phyloP scores from a whole-genome alignment of 2,797 vertebrate species.

The Brotula barbata region DNA sequence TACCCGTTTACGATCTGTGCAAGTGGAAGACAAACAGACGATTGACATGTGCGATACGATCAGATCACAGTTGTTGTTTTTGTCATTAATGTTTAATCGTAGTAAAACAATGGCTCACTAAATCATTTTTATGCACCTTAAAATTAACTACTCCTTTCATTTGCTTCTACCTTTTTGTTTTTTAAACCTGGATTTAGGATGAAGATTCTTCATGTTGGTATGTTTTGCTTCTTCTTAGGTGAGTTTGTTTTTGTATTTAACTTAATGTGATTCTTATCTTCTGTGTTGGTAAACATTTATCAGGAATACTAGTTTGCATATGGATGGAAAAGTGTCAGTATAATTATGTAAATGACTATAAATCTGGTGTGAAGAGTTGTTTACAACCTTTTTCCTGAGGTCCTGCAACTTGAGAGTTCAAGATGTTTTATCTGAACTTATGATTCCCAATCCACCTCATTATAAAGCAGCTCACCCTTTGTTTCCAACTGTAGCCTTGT shows the following conservation, averaged over 20 bases:
- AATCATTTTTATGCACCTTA: neutral
- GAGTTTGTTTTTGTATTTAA: conserved; percentile 32
- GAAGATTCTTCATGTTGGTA: conserved; percentile 32
- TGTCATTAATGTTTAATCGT: no score
- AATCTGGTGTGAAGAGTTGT: no score
- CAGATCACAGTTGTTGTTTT: no score
- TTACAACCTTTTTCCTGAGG: no score
- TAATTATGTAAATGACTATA: no score
- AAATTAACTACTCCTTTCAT: neutral
- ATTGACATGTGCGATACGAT: no score
- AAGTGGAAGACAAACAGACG: no score
- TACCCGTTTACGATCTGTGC: no score
- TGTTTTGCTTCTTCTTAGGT: conserved; percentile 58
- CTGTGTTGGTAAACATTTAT: neutral
- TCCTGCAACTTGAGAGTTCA: no score
- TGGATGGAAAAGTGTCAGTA: no score
- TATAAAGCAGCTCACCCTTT: neutral
- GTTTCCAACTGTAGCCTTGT: conserved; percentile 24
- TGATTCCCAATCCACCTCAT: neutral
- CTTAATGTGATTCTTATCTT: neutral
- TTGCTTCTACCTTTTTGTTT: neutral
- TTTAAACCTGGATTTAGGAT: conserved; percentile 41
- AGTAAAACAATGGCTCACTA: no score
- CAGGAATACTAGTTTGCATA: neutral
- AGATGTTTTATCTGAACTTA: neutral